Base-by-base conservation (phyloP, 2,797 vertebrate genomes). In the Sebastes alutus region DNA sequence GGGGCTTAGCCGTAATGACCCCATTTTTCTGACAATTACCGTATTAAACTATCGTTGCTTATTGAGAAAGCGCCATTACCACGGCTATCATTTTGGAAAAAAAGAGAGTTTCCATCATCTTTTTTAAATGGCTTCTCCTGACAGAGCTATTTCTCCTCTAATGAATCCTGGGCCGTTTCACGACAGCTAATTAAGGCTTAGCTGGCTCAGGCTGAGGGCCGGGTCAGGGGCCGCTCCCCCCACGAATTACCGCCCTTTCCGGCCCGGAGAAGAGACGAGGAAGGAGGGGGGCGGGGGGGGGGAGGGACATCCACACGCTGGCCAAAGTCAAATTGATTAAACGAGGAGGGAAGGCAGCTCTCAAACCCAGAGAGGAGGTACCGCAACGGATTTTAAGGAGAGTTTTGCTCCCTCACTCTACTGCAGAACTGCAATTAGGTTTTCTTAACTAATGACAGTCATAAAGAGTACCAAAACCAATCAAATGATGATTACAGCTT, bases 31-130 rank as follows among this genome's bases (percentile, higher is more conserved):
- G 93, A 95, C 96, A 96, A 96, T 96, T 97, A 97, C 95, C 96
- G 96, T 96, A 97, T 97, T 97, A 97, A 98, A 97, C 95, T 96
- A 97, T 97, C 97, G 95, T 98, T 96, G 97, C 97, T 96, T 96
- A 95, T 96, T 94, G 95, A 96, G 95, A 91, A 96, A 95, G 95
- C 91, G 95, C 94, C 96, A 95, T 94, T 95, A 92, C 88, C 71
- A 78, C 84, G 81, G 93, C 92, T 86, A 94, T 94, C 92, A 90
- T 93, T 95, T 91, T 89, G 89, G 75, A 77, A 84, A 77, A 89
- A 94, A 91, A 80, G 86, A 93, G 93, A 86, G 90, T 92, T 95
- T 95, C 91, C 93, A 95, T 95, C 93, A 95, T 95, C 93, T 95
- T 95, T 94, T 95, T 96, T 94, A 95, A 96, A 95, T 88, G 80